Base-by-base conservation (phyloP, 2,888 invertebrate genomes). In the Nemoura dubitans region DNA sequence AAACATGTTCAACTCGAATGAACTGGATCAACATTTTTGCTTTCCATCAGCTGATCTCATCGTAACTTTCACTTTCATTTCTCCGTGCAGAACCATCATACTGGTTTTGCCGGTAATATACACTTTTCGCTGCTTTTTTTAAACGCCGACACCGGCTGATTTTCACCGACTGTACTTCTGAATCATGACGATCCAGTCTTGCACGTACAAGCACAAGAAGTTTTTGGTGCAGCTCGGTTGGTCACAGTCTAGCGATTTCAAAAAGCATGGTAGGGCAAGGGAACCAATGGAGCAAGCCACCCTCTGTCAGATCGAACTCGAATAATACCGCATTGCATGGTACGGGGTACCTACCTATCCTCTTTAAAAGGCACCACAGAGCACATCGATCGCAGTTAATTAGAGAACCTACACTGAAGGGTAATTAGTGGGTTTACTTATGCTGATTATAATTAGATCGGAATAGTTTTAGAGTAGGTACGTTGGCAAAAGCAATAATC, bases 221-320 rank as follows among this genome's bases (percentile, higher is more conserved):
- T 21, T 59, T 36, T 59, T 14, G 59, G 59, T 59, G 21, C 59
- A 14, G 14, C 59, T 59, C 21, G 59, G 3, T 59, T 21, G 16
- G 59, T 59, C 59, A 59, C 59, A 59, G 59, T 59, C 59, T 59
- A 21, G 59, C 59, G 59, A 59, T 59, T 59, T 59, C 59, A 59
- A 59, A 59, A 59, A 21, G 59, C 59, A 21, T 59, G 21, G 59
- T 6, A 21, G 59, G 59, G 59, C 59, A 59, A 7, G 59, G 21
- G 14, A 59, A 59, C 59, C 59, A 59, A 59, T 59, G 59, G 59
- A 59, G 59, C 59, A 21, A 21, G 59, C 59, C 21, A 59, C 59
- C 59, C 59, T 59, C 10, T 59, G 21, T 59, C 14, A 59, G 59
- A 16, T 59, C 21, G 36, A 10, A 36, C 36, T 36, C 10, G 36